Evolutionary conservation across 2,888 invertebrate genomes (phyloP).

Genomic region (Electrophaes corylata): DNA sequence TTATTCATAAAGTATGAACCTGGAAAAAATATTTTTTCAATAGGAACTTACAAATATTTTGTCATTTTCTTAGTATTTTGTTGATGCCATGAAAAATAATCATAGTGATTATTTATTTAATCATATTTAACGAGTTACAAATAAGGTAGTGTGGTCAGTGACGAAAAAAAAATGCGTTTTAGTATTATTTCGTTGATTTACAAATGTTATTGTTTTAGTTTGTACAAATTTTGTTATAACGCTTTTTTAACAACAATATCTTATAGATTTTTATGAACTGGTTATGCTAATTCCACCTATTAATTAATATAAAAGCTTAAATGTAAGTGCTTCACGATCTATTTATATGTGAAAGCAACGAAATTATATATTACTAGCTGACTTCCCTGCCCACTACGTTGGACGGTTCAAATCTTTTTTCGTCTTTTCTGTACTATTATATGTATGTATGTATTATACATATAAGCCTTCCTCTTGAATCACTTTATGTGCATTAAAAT

Average conservation of each 20-base stretch:
- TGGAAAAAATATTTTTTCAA: not conserved
- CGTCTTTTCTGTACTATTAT: no score
- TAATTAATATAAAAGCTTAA: not conserved
- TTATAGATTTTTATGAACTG: not conserved
- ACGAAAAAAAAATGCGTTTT: conserved; percentile 78
- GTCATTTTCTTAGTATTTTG: no score
- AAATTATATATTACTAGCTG: no score
- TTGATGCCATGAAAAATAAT: conserved; percentile 29
- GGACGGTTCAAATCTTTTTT: no score
- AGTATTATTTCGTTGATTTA: conserved; percentile 75
- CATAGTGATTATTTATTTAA: conserved; percentile 32
- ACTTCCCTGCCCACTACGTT: no score
- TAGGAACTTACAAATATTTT: no score
- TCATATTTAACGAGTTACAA: conserved; percentile 10
- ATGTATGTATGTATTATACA: no score
- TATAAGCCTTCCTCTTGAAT: no score
- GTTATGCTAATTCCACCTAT: not conserved
- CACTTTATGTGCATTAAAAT: no score
- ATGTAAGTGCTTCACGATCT: conserved; percentile 2
- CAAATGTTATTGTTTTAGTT: conserved; percentile 40
- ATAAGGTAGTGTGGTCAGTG: conserved; percentile 40
- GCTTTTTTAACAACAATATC: not conserved
- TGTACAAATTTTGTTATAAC: conserved; percentile 28
- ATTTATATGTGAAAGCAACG: conserved; percentile 4
- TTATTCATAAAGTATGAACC: not conserved